Conservation (phyloP, 1,140 invertebrate genomes). For the Berghia stephanieae region DNA sequence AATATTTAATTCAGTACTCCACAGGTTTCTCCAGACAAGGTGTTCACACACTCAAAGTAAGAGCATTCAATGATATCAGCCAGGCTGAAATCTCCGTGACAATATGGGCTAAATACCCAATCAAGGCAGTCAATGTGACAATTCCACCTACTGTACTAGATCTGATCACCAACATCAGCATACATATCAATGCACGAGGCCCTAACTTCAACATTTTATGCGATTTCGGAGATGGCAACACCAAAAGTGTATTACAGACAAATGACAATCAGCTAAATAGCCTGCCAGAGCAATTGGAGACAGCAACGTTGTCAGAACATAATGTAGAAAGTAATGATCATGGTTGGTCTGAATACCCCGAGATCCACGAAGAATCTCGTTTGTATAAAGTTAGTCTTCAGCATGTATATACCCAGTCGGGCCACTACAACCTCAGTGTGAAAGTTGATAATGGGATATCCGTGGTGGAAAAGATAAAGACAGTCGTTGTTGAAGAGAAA, state of each 20-base stretch:
- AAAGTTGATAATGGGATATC: conserved; percentile 38
- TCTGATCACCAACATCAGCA: conserved; percentile 18
- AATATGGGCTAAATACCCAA: conserved; percentile 31
- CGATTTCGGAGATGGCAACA: conserved; percentile 36
- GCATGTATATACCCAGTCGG: conserved; percentile 27
- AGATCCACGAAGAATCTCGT: too few relatives aligned
- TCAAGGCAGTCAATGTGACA: conserved; percentile 22
- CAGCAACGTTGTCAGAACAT: not conserved
- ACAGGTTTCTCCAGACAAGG: conserved; percentile 30
- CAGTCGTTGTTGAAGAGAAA: conserved; percentile 35
- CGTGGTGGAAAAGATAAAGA: not conserved
- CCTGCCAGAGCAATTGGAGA: not conserved
- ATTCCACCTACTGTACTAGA: conserved; percentile 21
- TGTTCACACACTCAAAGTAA: conserved; percentile 23
- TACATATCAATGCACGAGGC: conserved; percentile 26
- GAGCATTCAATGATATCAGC: conserved; percentile 40
- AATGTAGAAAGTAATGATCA: too few relatives aligned
- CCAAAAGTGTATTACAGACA: too few relatives aligned
- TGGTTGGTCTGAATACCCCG: too few relatives aligned
- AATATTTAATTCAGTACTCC: conserved; percentile 14
- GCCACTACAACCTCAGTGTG: conserved; percentile 36
- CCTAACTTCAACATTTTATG: conserved; percentile 29
- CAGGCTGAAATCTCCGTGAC: conserved; percentile 24
- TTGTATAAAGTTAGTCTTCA: conserved; percentile 28
- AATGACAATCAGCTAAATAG: too few relatives aligned